Conservation (phyloP, 2,888 invertebrate genomes). For the Pycnomerus fuliginosus region DNA sequence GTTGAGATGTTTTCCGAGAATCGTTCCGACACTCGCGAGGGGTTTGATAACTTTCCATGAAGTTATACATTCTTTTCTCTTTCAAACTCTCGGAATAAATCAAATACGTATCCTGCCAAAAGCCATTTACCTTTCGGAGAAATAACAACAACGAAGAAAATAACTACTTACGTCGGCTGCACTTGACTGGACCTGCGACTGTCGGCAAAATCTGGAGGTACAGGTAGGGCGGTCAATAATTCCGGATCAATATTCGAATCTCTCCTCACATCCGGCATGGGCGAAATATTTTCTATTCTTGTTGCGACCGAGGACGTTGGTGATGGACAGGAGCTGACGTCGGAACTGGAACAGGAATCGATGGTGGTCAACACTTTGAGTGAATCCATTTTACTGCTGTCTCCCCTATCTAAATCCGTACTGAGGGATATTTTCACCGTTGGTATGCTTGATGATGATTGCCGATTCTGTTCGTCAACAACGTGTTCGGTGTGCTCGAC, state of each 20-base stretch:
- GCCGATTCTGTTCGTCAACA: constrained; percentile 60
- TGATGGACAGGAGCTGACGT: constrained; percentile 55
- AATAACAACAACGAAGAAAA: not conserved
- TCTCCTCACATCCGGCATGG: constrained; percentile 64
- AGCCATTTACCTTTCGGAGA: too few species aligned
- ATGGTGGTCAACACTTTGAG: constrained; percentile 52
- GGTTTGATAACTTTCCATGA: too few species aligned
- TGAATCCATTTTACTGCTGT: constrained; percentile 45
- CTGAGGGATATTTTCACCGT: constrained; percentile 46
- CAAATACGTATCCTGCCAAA: too few species aligned
- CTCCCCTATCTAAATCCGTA: constrained; percentile 41
- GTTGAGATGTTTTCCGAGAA: too few species aligned
- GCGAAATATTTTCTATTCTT: constrained; percentile 64
- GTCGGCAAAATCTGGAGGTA: constrained; percentile 81
- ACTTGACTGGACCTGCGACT: constrained; percentile 67
- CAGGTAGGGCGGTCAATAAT: constrained; percentile 64
- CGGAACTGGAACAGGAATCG: constrained; percentile 52
- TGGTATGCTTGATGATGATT: constrained; percentile 38
- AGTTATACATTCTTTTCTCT: too few species aligned
- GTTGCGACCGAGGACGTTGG: constrained; percentile 53
- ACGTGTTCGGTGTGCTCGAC: constrained; percentile 77
- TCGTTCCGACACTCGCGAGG: too few species aligned
- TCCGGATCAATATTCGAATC: constrained; percentile 59
- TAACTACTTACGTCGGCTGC: constrained; percentile 30
- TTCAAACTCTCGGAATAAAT: too few species aligned